phyloP scores from a whole-genome alignment of 2,888 invertebrate genomes.

The Tetropium fuscum region DNA sequence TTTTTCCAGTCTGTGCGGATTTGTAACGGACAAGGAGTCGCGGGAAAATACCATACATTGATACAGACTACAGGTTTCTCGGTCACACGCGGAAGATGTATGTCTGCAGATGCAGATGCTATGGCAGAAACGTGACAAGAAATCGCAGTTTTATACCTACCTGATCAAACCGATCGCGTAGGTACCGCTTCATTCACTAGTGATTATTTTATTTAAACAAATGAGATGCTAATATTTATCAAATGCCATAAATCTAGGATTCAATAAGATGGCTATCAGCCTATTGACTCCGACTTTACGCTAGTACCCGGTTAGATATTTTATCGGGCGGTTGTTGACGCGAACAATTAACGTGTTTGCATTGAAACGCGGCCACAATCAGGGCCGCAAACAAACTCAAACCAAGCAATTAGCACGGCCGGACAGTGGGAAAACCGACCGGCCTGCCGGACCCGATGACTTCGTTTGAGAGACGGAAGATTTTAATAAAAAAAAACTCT shows the following conservation, averaged over 20 bases:
- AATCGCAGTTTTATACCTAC: too few species aligned
- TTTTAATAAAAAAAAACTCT: slow-evolving; percentile 18
- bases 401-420: slow-evolving; percentile 19
- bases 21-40: slow-evolving; percentile 5
- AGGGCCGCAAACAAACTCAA: slow-evolving; percentile 13
- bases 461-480: slow-evolving; percentile 1
- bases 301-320: slow-evolving; percentile 15
- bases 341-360: slow-evolving; percentile 19
- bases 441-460: background rate
- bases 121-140: background rate
- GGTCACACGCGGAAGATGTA: background rate
- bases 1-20: slow-evolving; percentile 1
- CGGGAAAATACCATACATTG: slow-evolving; percentile 8
- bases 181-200: too few species aligned
- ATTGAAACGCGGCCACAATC: slow-evolving; percentile 22
- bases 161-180: too few species aligned
- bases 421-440: slow-evolving; percentile 28
- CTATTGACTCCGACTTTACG: slow-evolving; percentile 18
- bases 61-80: too few species aligned
- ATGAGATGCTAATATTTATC: background rate
- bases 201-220: too few species aligned
- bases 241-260: slow-evolving; percentile 15
- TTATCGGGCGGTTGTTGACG: slow-evolving; percentile 17
- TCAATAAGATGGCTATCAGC: slow-evolving; percentile 9
- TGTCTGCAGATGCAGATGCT: background rate